phyloP scores from a whole-genome alignment of 2,797 vertebrate genomes.

The Falco berigora region DNA sequence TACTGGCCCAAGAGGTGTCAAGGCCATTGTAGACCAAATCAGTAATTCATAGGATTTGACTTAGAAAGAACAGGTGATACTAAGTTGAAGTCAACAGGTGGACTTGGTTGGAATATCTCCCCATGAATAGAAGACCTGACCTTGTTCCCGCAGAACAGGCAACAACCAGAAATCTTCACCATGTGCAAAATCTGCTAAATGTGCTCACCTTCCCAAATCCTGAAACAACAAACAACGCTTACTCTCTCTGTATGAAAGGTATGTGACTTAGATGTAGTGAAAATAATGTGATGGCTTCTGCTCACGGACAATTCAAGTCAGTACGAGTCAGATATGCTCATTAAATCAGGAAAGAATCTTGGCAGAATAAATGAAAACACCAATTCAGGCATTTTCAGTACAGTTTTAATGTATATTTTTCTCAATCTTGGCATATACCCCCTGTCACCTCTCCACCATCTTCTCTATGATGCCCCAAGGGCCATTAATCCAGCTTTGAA shows the following conservation, averaged over 20 bases:
- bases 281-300: not conserved
- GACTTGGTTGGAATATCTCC: not conserved
- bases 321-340: not conserved
- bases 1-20: not conserved
- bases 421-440: not conserved
- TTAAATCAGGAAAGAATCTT: not conserved
- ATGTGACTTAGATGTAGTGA: not conserved
- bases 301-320: not conserved
- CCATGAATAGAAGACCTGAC: not conserved
- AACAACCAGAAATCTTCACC: not conserved
- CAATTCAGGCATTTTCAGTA: not conserved
- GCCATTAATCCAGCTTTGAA: conserved; percentile 11
- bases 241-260: not conserved
- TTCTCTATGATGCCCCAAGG: not conserved
- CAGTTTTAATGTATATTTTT: not conserved
- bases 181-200: not conserved
- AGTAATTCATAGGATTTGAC: not conserved
- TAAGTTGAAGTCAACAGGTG: not conserved
- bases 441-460: not conserved
- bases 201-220: not conserved
- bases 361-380: not conserved
- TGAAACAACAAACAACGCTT: not conserved
- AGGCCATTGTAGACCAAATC: not conserved
- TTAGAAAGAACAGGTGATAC: not conserved
- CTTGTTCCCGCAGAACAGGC: not conserved